Conservation (phyloP, 2,888 invertebrate genomes). For the Synergus gifuensis region DNA sequence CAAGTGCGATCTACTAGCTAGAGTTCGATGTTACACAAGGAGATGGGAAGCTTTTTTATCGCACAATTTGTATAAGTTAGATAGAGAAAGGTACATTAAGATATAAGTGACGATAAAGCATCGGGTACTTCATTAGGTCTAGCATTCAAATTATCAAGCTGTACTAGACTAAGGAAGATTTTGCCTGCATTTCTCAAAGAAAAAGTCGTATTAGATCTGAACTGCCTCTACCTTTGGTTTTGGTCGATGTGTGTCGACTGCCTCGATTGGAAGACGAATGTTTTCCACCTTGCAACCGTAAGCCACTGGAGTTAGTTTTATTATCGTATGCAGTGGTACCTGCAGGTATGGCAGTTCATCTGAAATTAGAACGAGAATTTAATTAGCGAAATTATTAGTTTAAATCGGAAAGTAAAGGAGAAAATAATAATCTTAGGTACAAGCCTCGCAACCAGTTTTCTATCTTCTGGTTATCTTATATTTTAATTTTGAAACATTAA, state of each 20-base stretch:
- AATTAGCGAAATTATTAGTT: background rate
- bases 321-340: slow-evolving; percentile 96
- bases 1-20: slow-evolving; percentile 45
- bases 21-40: slow-evolving; percentile 51
- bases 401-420: background rate
- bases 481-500: too few species aligned
- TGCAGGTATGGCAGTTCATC: slow-evolving; percentile 94
- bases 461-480: too few species aligned
- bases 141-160: slow-evolving; percentile 51
- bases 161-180: slow-evolving; percentile 38
- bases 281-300: slow-evolving; percentile 98
- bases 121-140: slow-evolving; percentile 60
- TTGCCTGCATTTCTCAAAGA: background rate
- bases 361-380: slow-evolving; percentile 72
- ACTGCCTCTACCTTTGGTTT: slow-evolving; percentile 86
- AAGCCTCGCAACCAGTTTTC: too few species aligned
- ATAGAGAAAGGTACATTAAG: slow-evolving; percentile 61
- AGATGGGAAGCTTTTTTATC: slow-evolving; percentile 38
- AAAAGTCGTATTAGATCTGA: slow-evolving; percentile 55
- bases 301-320: slow-evolving; percentile 98
- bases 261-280: slow-evolving; percentile 93
- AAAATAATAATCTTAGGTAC: too few species aligned
- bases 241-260: slow-evolving; percentile 97
- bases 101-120: slow-evolving; percentile 58
- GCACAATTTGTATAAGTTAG: slow-evolving; percentile 35